Conservation (phyloP, 2,888 invertebrate genomes). For the Catotricha subobsoleta region DNA sequence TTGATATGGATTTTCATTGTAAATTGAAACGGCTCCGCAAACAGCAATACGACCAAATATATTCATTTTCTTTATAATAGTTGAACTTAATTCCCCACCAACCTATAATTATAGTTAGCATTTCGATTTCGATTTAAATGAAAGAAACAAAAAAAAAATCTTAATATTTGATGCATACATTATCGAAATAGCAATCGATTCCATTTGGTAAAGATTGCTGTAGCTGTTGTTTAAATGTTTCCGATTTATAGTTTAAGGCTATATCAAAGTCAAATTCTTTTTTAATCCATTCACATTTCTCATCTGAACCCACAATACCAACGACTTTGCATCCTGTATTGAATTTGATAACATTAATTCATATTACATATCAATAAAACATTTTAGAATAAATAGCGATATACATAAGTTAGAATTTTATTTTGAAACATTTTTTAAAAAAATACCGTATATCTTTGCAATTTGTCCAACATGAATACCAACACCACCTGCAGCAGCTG, state of each 20-base stretch:
- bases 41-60: constrained; percentile 39
- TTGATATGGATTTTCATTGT: constrained; percentile 32
- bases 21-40: constrained; percentile 46
- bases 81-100: constrained; percentile 43
- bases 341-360: constrained; percentile 12
- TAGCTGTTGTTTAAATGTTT: constrained; percentile 34
- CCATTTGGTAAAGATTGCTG: constrained; percentile 47
- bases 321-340: constrained; percentile 51
- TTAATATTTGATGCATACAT: constrained; percentile 31
- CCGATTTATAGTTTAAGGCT: constrained; percentile 54
- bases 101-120: constrained; percentile 21
- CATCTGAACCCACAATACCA: constrained; percentile 51
- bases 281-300: constrained; percentile 48
- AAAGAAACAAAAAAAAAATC: not conserved
- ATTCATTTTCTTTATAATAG: constrained; percentile 43
- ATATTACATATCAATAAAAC: not conserved
- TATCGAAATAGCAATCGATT: constrained; percentile 60
- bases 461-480: constrained; percentile 64
- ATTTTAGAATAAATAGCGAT: not conserved
- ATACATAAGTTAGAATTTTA: not conserved
- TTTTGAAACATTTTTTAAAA: no score
- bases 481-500: constrained; percentile 61
- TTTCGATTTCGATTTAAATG: no score
- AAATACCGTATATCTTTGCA: constrained; percentile 44
- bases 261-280: constrained; percentile 46